These are phyloP conservation scores for Leptoclinus maculatus DNA, from an alignment of 2,797 vertebrate genomes.

Conservation along the genomic window DNA sequence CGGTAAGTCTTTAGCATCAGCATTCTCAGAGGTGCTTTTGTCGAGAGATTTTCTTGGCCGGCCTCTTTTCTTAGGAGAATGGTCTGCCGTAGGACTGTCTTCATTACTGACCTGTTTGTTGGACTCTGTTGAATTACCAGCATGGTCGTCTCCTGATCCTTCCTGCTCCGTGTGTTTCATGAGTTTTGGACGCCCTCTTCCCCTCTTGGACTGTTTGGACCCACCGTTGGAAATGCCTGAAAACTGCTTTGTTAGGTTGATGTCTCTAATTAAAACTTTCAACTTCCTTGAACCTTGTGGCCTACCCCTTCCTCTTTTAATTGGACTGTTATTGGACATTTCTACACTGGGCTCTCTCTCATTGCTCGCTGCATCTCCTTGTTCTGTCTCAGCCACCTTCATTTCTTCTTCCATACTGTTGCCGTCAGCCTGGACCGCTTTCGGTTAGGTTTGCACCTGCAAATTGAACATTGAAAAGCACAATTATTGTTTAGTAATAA, in stretches of 20 bases:
- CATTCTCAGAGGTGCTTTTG: slow-evolving; percentile 34
- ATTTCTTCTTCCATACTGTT: slow-evolving; percentile 62
- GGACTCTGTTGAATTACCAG: slow-evolving; percentile 33
- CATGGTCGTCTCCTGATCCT: not conserved
- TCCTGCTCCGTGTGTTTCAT: slow-evolving; percentile 19
- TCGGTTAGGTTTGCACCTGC: slow-evolving; percentile 41
- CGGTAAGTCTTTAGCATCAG: slow-evolving; percentile 30
- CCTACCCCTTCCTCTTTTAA: slow-evolving; percentile 63
- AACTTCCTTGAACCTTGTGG: slow-evolving; percentile 67
- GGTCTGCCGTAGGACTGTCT: slow-evolving; percentile 3
- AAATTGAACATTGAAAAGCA: slow-evolving; percentile 9
- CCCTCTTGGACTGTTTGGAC: slow-evolving; percentile 25
- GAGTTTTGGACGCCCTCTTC: slow-evolving; percentile 62
- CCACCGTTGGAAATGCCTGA: slow-evolving; percentile 56
- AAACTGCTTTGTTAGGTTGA: slow-evolving; percentile 41
- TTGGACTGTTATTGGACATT: slow-evolving; percentile 33
- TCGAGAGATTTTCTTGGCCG: slow-evolving; percentile 68
- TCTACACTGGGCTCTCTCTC: slow-evolving; percentile 46
- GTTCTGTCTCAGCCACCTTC: slow-evolving; percentile 33
- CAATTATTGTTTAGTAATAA: not conserved
- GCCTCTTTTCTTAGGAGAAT: slow-evolving; percentile 67
- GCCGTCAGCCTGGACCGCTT: slow-evolving; percentile 17
- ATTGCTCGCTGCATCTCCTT: slow-evolving; percentile 40
- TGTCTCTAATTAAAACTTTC: slow-evolving; percentile 58
- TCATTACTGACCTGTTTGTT: slow-evolving; percentile 21